phyloP scores from a whole-genome alignment of 1,140 invertebrate genomes.

The Pissodes strobi region DNA sequence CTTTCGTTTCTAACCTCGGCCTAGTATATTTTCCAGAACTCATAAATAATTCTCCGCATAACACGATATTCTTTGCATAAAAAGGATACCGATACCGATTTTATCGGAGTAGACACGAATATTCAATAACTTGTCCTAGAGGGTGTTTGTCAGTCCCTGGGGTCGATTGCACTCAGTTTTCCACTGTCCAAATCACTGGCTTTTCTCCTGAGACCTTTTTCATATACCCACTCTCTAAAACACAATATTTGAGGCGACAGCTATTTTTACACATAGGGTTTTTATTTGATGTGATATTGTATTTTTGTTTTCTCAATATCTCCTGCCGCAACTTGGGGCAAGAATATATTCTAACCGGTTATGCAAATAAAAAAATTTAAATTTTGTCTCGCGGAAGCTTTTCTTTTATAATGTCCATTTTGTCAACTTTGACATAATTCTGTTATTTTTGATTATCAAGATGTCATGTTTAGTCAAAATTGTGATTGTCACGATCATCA shows the following conservation, averaged over 20 bases:
- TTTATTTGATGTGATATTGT: conserved; percentile 7
- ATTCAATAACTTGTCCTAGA: conserved; percentile 48
- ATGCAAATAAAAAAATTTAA: too few relatives aligned
- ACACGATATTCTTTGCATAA: conserved; percentile 43
- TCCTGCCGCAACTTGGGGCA: too few relatives aligned
- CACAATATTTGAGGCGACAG: conserved; percentile 45
- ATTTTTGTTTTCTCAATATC: too few relatives aligned
- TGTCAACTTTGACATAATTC: too few relatives aligned
- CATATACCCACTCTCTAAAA: conserved; percentile 38
- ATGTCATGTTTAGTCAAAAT: too few relatives aligned
- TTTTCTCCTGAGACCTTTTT: conserved; percentile 35
- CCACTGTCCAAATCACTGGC: conserved; percentile 48
- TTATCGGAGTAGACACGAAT: conserved; percentile 47
- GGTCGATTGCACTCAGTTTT: conserved; percentile 45
- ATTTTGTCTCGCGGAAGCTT: too few relatives aligned
- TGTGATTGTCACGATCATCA: too few relatives aligned
- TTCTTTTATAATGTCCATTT: too few relatives aligned
- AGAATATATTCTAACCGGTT: too few relatives aligned
- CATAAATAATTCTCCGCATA: conserved; percentile 44
- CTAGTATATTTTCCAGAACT: conserved; percentile 28
- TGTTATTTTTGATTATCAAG: too few relatives aligned
- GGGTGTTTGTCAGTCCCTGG: conserved; percentile 41
- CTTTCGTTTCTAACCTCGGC: conserved; percentile 27
- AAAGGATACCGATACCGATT: conserved; percentile 43
- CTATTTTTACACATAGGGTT: conserved; percentile 29